These are phyloP conservation scores for Oreortyx pictus DNA, from an alignment of 2,797 vertebrate genomes.

Conservation along the genomic window DNA sequence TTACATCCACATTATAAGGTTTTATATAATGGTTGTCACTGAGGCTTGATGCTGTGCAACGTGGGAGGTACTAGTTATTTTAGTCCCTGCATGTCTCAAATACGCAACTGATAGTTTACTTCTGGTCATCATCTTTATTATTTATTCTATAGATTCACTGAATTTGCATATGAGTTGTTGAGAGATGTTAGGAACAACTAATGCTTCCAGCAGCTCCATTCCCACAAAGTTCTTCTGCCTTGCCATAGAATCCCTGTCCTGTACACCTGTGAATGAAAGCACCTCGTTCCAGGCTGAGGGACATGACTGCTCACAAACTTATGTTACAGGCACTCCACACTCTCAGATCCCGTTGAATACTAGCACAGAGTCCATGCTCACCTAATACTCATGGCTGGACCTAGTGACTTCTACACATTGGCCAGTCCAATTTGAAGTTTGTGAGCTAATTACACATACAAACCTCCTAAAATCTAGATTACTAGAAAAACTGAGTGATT, in stretches of 20 bases:
- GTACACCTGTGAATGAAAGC: neutral
- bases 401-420: neutral
- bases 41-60: neutral
- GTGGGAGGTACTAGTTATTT: neutral
- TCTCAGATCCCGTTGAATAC: rapidly evolving
- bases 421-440: neutral
- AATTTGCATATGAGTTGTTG: neutral
- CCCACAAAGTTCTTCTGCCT: neutral
- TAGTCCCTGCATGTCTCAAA: neutral
- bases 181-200: neutral
- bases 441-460: neutral
- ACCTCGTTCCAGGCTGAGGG: neutral
- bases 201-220: neutral
- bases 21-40: neutral
- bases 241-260: neutral
- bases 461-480: neutral
- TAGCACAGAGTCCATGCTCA: neutral
- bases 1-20: neutral
- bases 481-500: too few relatives aligned
- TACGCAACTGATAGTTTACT: neutral
- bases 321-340: rapidly evolving
- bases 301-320: neutral
- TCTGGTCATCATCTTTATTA: neutral
- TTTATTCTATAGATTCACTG: neutral
- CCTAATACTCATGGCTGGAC: neutral